phyloP scores from a whole-genome alignment of 2,888 invertebrate species.

The Creontiades dilutus region DNA sequence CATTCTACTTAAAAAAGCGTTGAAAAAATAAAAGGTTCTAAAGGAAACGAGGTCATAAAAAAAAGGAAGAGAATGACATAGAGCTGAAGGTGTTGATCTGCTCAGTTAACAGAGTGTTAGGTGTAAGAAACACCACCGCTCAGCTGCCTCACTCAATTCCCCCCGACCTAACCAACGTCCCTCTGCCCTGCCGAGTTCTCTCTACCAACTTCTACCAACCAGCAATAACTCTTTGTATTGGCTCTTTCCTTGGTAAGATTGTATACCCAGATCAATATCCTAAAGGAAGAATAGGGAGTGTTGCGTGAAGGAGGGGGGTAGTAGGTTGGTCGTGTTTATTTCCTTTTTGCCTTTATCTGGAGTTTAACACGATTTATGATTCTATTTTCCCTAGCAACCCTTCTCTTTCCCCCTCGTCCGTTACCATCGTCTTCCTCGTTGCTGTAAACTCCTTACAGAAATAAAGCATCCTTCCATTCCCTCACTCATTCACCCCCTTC shows the following conservation, averaged over 20 bases:
- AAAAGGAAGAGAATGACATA: slow-evolving; percentile 19
- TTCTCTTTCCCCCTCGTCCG: not conserved
- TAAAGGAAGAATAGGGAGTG: slow-evolving; percentile 26
- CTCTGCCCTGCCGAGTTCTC: slow-evolving; percentile 11
- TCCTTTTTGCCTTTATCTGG: slow-evolving; percentile 65
- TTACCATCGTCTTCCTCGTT: slow-evolving; percentile 40
- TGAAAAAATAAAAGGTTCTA: not conserved
- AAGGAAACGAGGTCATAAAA: slow-evolving; percentile 28
- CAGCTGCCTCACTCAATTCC: slow-evolving; percentile 17
- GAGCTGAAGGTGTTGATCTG: slow-evolving; percentile 43
- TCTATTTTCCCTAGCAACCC: slow-evolving; percentile 66
- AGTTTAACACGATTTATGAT: slow-evolving; percentile 72
- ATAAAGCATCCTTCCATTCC: slow-evolving; percentile 47
- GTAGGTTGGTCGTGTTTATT: slow-evolving; percentile 63
- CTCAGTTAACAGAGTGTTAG: slow-evolving; percentile 48
- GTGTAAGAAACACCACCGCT: slow-evolving; percentile 47
- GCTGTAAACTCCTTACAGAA: slow-evolving; percentile 59
- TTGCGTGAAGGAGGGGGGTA: slow-evolving; percentile 24
- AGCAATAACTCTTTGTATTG: slow-evolving; percentile 67
- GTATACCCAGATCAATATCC: slow-evolving; percentile 65
- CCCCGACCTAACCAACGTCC: not conserved
- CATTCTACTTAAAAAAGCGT: not conserved
- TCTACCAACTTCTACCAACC: slow-evolving; percentile 25
- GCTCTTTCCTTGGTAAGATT: slow-evolving; percentile 58
- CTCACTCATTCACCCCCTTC: slow-evolving; percentile 34